Percentiles rank a stretch among this genome's conserved stretches.
Evolutionary conservation across 2,888 invertebrate genomes (phyloP).

Genomic region (Caprella mutica): DNA sequence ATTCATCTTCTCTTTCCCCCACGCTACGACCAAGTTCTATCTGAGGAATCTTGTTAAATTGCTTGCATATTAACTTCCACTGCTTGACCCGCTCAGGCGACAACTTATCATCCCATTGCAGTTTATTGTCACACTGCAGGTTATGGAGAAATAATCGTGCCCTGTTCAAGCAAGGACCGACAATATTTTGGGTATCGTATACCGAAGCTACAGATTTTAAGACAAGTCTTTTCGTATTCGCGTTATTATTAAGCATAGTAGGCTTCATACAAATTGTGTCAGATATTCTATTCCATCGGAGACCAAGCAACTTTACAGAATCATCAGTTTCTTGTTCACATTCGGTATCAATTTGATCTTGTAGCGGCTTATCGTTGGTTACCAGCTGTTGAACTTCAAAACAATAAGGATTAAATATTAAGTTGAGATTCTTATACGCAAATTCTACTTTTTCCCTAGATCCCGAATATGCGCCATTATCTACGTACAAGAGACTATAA

Average conservation of each 20-base stretch:
- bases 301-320: not conserved
- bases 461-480: not conserved
- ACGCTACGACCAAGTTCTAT: not conserved
- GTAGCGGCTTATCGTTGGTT: not conserved
- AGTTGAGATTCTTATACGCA: not conserved
- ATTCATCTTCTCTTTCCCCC: not conserved
- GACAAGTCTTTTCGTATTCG: not conserved
- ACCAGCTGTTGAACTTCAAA: slow-evolving; percentile 3
- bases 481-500: not conserved
- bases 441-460: not conserved
- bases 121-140: not conserved
- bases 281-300: not conserved
- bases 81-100: not conserved
- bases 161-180: not conserved
- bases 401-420: not conserved
- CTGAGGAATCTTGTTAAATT: not conserved
- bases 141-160: not conserved
- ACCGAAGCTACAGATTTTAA: not conserved
- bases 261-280: not conserved
- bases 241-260: not conserved
- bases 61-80: not conserved
- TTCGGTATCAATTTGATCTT: not conserved
- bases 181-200: not conserved
- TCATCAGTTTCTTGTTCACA: not conserved
- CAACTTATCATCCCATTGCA: not conserved